Base-by-base conservation (phyloP, 1,140 invertebrate genomes). In the Hirudo medicinalis region DNA sequence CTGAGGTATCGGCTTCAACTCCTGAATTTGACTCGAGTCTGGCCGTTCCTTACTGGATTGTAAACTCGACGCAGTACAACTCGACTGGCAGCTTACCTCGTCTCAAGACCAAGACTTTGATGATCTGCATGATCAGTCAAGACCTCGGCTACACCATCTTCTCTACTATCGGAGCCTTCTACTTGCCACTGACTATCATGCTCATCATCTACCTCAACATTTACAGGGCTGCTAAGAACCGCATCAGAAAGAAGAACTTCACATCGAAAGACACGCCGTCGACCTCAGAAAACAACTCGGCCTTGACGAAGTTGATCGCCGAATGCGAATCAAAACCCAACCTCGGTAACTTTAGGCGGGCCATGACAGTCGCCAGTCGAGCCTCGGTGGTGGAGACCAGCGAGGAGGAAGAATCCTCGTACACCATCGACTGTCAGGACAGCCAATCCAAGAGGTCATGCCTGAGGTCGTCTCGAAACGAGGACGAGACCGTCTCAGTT, bases 161-260 rank as follows among this genome's bases (percentile, higher is more conserved):
- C 71, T 82, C 80, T 32, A 82, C 81, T 0, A 75, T 81, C 8
- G 78, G 80, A 17, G 81, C 80, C 25, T 83, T 83, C 74, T 82
- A 82, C 74, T 77, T 78, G 54, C 82, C 82, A 1, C 70, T 81
- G 20, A 67, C 80, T 9, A 71, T 83, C 32, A 82, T 83, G 78
- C 73, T 82, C 27, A 75, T 80, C 40, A 76, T 82, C 11, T 81
- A 83, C 74, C 76, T 75, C 55, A 79, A 80, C 74, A 81, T 83
- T 54, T 83, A 78, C 73, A 73, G 75, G 43, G 80, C 78, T 11
- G 81, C 81, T 0, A 74, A 78, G 13, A 76, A 75, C 32, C 27
- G 80, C 22, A 81, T 82, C 40, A 73, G 80, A 8, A 78, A 78
- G 22, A 36, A 49, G 29, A 25, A 49, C 22, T 70, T 70, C 49